A percentile compares a stretch with the other conserved stretches of the same genome.
These are phyloP conservation scores for Drepanosiphum platanoidis DNA, from an alignment of 2,888 invertebrate genomes.

Conservation along the genomic window DNA sequence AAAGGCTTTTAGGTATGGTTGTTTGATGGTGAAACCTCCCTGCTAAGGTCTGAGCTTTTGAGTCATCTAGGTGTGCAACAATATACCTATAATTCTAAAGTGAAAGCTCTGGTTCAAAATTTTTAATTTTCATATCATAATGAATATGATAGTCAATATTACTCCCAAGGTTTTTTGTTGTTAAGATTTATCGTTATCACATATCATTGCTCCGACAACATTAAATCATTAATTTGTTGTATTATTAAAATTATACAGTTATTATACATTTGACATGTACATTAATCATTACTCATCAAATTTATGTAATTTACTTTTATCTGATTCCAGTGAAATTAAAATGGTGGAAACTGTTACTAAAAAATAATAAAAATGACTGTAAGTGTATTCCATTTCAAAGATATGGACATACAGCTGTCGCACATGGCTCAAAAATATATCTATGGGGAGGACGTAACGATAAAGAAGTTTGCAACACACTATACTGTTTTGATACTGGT, in stretches of 20 bases:
- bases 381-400: constrained; percentile 78
- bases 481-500: constrained; percentile 84
- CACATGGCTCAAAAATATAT: constrained; percentile 80
- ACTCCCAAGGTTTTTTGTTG: too few relatives aligned
- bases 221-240: neutral
- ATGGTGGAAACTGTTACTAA: constrained; percentile 37
- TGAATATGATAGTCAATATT: too few relatives aligned
- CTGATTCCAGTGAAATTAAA: constrained; percentile 42
- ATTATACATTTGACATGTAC: too few relatives aligned
- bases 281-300: neutral
- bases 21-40: too few relatives aligned
- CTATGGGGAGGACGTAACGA: constrained; percentile 96
- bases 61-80: neutral
- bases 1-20: too few relatives aligned
- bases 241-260: neutral
- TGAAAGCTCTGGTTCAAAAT: too few relatives aligned
- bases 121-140: too few relatives aligned
- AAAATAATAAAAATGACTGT: constrained; percentile 65
- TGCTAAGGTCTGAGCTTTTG: neutral
- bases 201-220: too few relatives aligned
- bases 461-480: constrained; percentile 79
- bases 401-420: constrained; percentile 92
- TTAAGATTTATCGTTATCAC: too few relatives aligned
- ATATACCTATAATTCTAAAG: neutral
- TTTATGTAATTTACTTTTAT: neutral